These are phyloP conservation scores for Spilogale gracilis DNA, from an alignment of 2,113 vertebrate genomes.

Conservation along the genomic window DNA sequence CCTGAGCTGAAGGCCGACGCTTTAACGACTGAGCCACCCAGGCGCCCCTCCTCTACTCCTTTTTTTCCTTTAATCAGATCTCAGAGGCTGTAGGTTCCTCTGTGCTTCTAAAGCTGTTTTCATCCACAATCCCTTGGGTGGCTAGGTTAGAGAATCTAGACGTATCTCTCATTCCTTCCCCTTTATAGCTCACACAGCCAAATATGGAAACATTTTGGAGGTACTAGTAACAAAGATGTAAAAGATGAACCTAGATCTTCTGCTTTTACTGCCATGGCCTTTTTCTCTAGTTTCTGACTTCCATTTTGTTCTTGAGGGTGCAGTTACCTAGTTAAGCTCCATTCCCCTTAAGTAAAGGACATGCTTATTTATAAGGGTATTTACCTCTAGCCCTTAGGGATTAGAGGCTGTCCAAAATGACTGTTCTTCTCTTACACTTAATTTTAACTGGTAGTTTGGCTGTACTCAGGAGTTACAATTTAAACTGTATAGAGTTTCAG, in stretches of 20 bases:
- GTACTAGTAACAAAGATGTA: not conserved
- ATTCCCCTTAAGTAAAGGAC: not conserved
- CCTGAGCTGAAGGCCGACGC: no score
- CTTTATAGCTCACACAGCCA: not conserved
- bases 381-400: not conserved
- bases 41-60: not conserved
- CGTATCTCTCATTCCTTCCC: not conserved
- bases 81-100: not conserved
- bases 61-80: not conserved
- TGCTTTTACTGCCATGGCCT: not conserved
- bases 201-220: not conserved
- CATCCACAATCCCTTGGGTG: not conserved
- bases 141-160: not conserved
- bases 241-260: not conserved
- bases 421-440: not conserved
- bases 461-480: not conserved
- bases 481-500: not conserved
- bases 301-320: not conserved
- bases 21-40: no score
- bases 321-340: not conserved
- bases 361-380: constrained; percentile 17
- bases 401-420: constrained; percentile 25
- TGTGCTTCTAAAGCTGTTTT: not conserved
- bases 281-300: not conserved
- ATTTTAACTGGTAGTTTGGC: not conserved